phyloP scores from a whole-genome alignment of 2,888 invertebrate genomes.

The Lithophane leautieri region DNA sequence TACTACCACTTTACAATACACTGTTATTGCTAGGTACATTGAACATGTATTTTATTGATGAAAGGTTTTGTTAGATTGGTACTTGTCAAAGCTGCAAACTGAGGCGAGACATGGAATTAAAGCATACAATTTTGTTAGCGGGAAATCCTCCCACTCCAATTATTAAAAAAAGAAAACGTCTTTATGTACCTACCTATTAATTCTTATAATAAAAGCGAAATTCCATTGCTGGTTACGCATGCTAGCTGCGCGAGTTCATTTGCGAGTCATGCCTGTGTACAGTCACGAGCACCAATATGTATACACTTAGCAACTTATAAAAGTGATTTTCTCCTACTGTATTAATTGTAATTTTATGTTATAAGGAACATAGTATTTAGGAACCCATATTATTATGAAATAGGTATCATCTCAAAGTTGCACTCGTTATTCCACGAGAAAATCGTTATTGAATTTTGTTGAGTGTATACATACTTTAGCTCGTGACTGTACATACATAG shows the following conservation, averaged over 20 bases:
- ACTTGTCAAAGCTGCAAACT: background rate
- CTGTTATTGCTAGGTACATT: slow-evolving; percentile 27
- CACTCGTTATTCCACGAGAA: too few relatives aligned
- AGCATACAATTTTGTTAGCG: background rate
- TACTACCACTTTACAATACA: slow-evolving; percentile 25
- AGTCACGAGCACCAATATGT: too few relatives aligned
- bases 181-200: too few relatives aligned
- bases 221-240: background rate
- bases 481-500: background rate
- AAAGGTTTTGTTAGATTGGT: background rate
- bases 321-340: too few relatives aligned
- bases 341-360: too few relatives aligned
- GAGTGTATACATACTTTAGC: too few relatives aligned
- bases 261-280: too few relatives aligned
- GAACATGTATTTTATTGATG: background rate
- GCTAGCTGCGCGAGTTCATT: background rate
- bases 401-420: too few relatives aligned
- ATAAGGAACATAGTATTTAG: too few relatives aligned
- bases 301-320: too few relatives aligned
- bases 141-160: background rate
- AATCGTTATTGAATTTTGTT: too few relatives aligned
- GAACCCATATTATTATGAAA: too few relatives aligned
- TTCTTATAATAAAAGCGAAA: background rate
- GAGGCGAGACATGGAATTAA: background rate
- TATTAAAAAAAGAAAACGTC: background rate